phyloP scores from a whole-genome alignment of 2,797 vertebrate genomes.

The Tapirus indicus region DNA sequence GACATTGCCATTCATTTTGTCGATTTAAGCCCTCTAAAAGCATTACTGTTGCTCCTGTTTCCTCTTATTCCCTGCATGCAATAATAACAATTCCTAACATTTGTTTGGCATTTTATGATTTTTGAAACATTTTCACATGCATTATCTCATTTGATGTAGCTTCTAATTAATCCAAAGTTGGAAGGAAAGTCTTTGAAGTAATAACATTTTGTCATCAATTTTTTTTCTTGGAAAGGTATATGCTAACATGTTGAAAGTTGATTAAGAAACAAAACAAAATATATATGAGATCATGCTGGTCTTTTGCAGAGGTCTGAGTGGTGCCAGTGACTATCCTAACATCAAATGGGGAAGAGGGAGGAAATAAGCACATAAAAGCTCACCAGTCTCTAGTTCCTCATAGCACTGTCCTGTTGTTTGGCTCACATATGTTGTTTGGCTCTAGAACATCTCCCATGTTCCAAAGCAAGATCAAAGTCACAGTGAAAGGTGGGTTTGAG shows the following conservation, averaged over 20 bases:
- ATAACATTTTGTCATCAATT: neutral
- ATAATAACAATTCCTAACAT: conserved; percentile 31
- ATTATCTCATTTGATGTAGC: conserved; percentile 1
- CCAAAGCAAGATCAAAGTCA: conserved; percentile 10
- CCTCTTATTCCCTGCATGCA: neutral
- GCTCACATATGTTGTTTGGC: neutral
- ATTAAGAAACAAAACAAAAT: conserved; percentile 10
- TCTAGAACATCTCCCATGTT: neutral
- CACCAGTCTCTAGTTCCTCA: neutral
- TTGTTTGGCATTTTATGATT: conserved; percentile 29
- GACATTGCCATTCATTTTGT: neutral
- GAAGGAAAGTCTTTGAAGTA: conserved; percentile 40
- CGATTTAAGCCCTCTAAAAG: conserved; percentile 47
- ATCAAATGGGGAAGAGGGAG: neutral
- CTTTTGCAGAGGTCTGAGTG: neutral
- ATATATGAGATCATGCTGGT: neutral
- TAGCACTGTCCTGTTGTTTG: neutral
- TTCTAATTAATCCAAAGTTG: neutral
- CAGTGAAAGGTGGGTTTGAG: neutral
- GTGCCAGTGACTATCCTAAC: neutral
- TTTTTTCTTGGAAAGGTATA: neutral
- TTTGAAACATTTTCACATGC: conserved; percentile 16
- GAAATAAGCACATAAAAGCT: neutral
- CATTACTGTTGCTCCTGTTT: conserved; percentile 30
- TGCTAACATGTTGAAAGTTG: conserved; percentile 29